Percentiles rank a stretch among this genome's conserved stretches.
Conservation (phyloP, 2,113 vertebrate species). For the Takifugu bimaculatus region DNA sequence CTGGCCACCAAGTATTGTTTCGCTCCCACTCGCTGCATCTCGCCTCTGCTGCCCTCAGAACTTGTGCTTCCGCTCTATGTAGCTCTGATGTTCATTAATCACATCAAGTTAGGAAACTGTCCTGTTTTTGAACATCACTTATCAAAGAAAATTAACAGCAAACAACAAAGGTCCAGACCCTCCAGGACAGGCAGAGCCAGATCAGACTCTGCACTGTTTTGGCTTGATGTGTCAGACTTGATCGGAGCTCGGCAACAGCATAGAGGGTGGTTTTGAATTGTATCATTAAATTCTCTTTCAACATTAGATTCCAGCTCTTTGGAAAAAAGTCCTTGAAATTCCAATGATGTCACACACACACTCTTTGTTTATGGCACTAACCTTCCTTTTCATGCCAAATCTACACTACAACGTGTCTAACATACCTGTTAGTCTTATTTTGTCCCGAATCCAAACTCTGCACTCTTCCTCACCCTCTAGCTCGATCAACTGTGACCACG, state of each 20-base stretch:
- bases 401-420: neutral
- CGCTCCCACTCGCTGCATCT: constrained; percentile 78
- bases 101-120: constrained; percentile 40
- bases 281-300: too few species aligned
- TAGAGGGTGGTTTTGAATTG: neutral
- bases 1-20: constrained; percentile 84
- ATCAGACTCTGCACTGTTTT: constrained; percentile 11
- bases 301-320: neutral
- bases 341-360: neutral
- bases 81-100: constrained; percentile 45
- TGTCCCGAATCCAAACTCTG: constrained; percentile 16
- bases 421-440: constrained; percentile 45
- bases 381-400: neutral
- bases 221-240: constrained; percentile 7
- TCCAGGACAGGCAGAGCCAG: constrained; percentile 23
- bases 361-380: too few species aligned
- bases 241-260: constrained; percentile 4
- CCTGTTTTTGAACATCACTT: constrained; percentile 52
- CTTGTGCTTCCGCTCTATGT: constrained; percentile 35
- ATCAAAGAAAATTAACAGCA: constrained; percentile 38
- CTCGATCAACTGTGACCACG: constrained; percentile 34
- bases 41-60: constrained; percentile 15
- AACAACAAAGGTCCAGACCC: constrained; percentile 57
- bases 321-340: neutral
- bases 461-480: constrained; percentile 13